These are phyloP conservation scores for Tinamus guttatus DNA, from an alignment of 2,113 vertebrate genomes.

Conservation along the genomic window DNA sequence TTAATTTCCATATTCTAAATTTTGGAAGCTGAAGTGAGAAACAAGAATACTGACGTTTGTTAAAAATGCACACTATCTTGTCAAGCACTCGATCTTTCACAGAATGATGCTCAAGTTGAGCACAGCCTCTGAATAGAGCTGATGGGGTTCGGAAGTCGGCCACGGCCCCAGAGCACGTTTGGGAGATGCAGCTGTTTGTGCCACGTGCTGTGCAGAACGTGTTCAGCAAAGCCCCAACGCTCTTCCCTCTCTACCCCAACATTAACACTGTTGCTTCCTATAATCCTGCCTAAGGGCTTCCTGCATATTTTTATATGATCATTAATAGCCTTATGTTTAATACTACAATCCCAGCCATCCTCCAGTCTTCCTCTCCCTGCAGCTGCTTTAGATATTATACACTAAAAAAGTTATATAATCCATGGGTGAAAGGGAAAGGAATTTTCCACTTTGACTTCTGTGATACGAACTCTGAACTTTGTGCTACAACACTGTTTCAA, in stretches of 20 bases:
- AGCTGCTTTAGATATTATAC: not conserved
- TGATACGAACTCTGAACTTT: not conserved
- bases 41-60: not conserved
- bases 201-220: not conserved
- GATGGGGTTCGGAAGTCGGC: not conserved
- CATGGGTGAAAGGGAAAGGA: not conserved
- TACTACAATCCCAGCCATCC: not conserved
- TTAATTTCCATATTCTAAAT: constrained; percentile 7
- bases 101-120: not conserved
- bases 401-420: not conserved
- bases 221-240: not conserved
- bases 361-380: not conserved
- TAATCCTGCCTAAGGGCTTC: not conserved
- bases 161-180: not conserved
- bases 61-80: not conserved
- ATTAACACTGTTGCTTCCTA: not conserved
- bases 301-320: not conserved
- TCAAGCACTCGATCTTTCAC: not conserved
- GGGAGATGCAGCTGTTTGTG: not conserved
- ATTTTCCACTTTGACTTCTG: not conserved
- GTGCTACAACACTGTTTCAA: not conserved
- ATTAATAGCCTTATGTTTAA: not conserved
- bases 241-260: not conserved
- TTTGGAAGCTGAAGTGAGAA: constrained; percentile 5
- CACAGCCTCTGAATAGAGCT: not conserved